Conservation (phyloP, 2,113 vertebrate genomes). For the Pseudolaguvia tuberculata region DNA sequence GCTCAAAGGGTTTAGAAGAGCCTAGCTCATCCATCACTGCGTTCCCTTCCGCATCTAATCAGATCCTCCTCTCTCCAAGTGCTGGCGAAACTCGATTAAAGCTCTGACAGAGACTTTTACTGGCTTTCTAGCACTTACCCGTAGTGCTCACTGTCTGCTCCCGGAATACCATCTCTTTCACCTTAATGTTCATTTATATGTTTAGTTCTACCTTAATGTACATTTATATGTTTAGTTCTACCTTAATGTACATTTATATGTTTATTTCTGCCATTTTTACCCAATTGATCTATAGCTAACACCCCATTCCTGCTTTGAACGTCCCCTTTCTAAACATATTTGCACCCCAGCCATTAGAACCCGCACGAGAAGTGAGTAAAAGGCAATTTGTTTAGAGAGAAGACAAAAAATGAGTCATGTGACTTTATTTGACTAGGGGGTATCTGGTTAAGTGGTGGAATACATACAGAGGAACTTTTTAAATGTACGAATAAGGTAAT, state of each 20-base stretch:
- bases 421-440: neutral
- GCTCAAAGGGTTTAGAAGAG: slow-evolving; percentile 44
- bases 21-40: slow-evolving; percentile 59
- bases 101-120: slow-evolving; percentile 62
- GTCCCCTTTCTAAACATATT: slow-evolving; percentile 35
- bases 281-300: slow-evolving; percentile 55
- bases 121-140: slow-evolving; percentile 61
- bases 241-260: slow-evolving; percentile 67
- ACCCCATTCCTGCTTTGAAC: slow-evolving; percentile 36
- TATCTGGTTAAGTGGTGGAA: neutral
- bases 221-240: too few species aligned
- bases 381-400: slow-evolving; percentile 3
- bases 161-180: slow-evolving; percentile 59
- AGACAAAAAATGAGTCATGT: neutral
- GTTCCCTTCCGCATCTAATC: slow-evolving; percentile 64
- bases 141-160: slow-evolving; percentile 61
- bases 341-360: slow-evolving; percentile 10
- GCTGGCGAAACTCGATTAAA: slow-evolving; percentile 67
- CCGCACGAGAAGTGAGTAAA: slow-evolving; percentile 1
- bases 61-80: slow-evolving; percentile 57
- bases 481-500: neutral
- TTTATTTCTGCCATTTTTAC: slow-evolving; percentile 58
- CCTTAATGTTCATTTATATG: slow-evolving; percentile 67
- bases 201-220: slow-evolving; percentile 62
- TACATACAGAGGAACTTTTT: neutral